Evolutionary conservation across 53 echinoderm and acorn worm species (phyloP).

Genomic region (Crossaster papposus): DNA sequence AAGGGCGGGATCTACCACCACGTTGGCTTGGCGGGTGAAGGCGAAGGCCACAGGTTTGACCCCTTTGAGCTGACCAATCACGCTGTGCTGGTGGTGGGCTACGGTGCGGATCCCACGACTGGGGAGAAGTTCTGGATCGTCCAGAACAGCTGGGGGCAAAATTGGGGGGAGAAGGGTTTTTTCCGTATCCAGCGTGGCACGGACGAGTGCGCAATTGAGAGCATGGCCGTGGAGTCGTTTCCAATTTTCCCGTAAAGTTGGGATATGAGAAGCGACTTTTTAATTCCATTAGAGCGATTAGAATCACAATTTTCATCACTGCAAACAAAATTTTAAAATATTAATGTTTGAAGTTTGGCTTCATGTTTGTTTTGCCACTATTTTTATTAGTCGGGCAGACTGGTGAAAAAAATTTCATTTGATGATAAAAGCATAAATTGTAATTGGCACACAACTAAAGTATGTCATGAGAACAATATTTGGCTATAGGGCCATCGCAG

Average conservation of each 20-base stretch:
- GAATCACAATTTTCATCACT: too few relatives aligned
- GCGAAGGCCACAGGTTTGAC: slow-evolving; percentile 58
- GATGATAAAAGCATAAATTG: too few relatives aligned
- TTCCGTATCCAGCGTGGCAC: slow-evolving; percentile 84
- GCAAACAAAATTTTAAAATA: too few relatives aligned
- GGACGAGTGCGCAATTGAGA: slow-evolving; percentile 82
- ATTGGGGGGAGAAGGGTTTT: slow-evolving; percentile 91
- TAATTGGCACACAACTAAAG: too few relatives aligned
- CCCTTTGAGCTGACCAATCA: slow-evolving; percentile 92
- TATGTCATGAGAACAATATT: too few relatives aligned
- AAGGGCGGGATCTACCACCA: slow-evolving; percentile 90
- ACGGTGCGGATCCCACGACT: slow-evolving; percentile 70
- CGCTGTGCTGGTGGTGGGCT: slow-evolving; percentile 87
- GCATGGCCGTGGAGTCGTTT: slow-evolving; percentile 85
- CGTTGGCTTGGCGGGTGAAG: slow-evolving; percentile 28
- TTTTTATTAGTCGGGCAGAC: too few relatives aligned
- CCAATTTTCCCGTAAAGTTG: slow-evolving; percentile 79
- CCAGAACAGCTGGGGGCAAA: slow-evolving; percentile 91
- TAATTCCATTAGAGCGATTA: too few relatives aligned
- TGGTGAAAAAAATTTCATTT: too few relatives aligned
- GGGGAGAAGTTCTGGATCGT: slow-evolving; percentile 88
- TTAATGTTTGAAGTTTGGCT: too few relatives aligned
- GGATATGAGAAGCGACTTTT: neutral
- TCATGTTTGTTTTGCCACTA: too few relatives aligned
- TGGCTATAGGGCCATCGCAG: too few relatives aligned